Evolutionary conservation across 2,888 invertebrate species (phyloP).

Genomic region (Eumerus sabulonum): DNA sequence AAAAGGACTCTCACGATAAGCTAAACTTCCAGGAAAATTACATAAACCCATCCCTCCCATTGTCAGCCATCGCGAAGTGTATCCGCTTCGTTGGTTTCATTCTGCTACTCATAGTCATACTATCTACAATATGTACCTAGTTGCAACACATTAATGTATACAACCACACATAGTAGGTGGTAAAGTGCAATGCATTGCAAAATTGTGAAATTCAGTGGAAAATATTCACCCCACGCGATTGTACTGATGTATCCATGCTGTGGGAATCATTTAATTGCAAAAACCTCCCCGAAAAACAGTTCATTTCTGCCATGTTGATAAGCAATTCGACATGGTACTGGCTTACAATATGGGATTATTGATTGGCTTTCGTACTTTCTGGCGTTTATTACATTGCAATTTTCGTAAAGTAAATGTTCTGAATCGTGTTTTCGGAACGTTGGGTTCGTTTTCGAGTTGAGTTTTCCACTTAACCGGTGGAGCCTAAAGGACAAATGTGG

Average conservation of each 20-base stretch:
- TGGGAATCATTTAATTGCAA: slow-evolving; percentile 60
- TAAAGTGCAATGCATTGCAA: slow-evolving; percentile 15
- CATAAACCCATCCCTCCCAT: slow-evolving; percentile 37
- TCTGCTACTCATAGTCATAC: too few species aligned
- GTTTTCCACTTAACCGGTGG: too few species aligned
- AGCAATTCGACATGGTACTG: slow-evolving; percentile 53
- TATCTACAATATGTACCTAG: slow-evolving; percentile 6
- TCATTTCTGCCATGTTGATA: slow-evolving; percentile 55
- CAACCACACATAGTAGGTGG: slow-evolving; percentile 9
- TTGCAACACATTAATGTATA: neutral
- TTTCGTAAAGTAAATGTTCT: too few species aligned
- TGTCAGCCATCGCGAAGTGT: slow-evolving; percentile 26
- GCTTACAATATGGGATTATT: slow-evolving; percentile 54
- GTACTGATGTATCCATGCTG: slow-evolving; percentile 65
- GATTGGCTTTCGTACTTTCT: neutral
- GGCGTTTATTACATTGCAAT: too few species aligned
- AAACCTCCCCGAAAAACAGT: slow-evolving; percentile 54
- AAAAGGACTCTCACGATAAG: slow-evolving; percentile 62
- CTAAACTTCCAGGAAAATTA: slow-evolving; percentile 64
- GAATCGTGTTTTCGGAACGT: too few species aligned
- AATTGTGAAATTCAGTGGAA: slow-evolving; percentile 67
- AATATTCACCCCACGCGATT: slow-evolving; percentile 62
- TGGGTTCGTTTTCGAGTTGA: too few species aligned
- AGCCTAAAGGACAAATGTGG: too few species aligned
- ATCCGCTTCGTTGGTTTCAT: too few species aligned